Evolutionary conservation across 2,888 invertebrate genomes (phyloP).

Genomic region (Morinoia aosen): DNA sequence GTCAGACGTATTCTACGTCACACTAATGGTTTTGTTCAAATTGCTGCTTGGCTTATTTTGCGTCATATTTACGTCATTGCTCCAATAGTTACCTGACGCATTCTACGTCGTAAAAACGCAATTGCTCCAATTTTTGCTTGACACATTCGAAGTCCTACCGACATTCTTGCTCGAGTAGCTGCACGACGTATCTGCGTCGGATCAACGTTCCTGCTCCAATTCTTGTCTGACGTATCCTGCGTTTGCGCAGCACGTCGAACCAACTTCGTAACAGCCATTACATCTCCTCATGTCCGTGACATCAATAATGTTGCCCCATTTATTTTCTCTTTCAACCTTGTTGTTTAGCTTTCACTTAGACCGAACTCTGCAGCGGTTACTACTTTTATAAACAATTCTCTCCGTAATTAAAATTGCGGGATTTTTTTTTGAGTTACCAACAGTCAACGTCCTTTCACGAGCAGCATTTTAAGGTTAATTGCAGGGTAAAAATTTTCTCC

Average conservation of each 20-base stretch:
- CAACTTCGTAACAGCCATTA: background rate
- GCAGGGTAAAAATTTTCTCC: background rate
- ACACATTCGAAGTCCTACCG: no score
- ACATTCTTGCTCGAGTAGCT: no score
- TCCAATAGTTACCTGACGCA: no score
- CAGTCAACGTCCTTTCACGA: background rate
- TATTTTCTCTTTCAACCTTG: background rate
- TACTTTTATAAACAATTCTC: background rate
- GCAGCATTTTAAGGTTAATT: background rate
- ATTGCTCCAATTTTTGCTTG: no score
- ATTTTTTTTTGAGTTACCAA: background rate
- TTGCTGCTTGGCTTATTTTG: no score
- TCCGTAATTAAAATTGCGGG: background rate
- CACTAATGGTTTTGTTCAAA: no score
- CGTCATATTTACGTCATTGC: no score
- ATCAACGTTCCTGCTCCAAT: background rate
- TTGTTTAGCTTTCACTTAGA: background rate
- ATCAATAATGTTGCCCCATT: background rate
- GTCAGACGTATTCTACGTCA: no score
- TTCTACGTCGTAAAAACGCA: no score
- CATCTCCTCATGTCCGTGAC: background rate
- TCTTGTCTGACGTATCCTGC: background rate
- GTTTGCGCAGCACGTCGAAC: background rate
- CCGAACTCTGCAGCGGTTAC: background rate
- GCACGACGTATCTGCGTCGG: background rate